Evolutionary conservation across 2,797 vertebrate genomes (phyloP).

Genomic region (Petrocephalus sullivani): DNA sequence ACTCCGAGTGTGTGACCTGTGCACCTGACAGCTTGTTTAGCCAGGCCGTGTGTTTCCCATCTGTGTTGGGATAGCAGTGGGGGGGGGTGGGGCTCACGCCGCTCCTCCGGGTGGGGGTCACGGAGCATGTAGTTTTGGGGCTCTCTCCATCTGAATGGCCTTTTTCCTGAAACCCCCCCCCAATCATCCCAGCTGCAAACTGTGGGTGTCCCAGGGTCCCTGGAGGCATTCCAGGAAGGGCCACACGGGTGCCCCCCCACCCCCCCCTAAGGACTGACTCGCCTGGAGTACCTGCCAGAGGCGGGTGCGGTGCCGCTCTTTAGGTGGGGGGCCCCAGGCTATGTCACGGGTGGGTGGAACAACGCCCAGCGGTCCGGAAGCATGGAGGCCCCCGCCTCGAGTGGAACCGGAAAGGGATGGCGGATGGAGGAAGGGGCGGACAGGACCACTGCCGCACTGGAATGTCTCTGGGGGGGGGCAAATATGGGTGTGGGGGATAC

Average conservation of each 20-base stretch:
- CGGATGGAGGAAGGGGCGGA: conserved; percentile 16
- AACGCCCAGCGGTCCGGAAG: not conserved
- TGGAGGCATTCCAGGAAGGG: conserved; percentile 2
- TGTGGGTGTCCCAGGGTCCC: not conserved
- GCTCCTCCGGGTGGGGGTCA: not conserved
- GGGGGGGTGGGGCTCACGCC: not conserved
- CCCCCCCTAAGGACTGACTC: not conserved
- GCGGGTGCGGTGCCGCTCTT: not conserved
- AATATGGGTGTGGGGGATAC: not conserved
- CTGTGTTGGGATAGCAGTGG: not conserved
- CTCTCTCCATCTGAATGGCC: not conserved
- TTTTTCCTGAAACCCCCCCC: not conserved
- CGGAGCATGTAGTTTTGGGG: not conserved
- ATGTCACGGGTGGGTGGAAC: not conserved
- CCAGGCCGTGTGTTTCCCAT: not conserved
- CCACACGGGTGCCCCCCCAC: not conserved
- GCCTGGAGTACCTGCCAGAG: not conserved
- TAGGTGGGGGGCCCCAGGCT: not conserved
- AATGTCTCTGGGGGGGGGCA: not conserved
- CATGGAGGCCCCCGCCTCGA: not conserved
- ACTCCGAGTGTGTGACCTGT: not conserved
- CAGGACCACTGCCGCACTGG: not conserved
- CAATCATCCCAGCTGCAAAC: not conserved
- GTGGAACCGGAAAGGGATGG: not conserved
- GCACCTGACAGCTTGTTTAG: not conserved